phyloP scores from a whole-genome alignment of 1,140 invertebrate species.

The Leptonema lineaticorne region DNA sequence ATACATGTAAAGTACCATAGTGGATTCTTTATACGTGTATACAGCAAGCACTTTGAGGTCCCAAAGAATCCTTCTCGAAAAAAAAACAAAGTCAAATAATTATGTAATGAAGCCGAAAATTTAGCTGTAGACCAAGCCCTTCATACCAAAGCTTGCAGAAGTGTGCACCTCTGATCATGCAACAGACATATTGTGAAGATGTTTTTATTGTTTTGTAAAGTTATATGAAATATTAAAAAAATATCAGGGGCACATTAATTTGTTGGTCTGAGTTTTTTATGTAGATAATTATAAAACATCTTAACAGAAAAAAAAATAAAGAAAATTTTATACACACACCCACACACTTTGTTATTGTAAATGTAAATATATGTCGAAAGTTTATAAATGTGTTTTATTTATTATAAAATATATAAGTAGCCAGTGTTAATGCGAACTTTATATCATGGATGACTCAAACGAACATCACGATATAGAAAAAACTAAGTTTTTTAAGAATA shows the following conservation, averaged over 20 bases:
- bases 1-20: slow-evolving; percentile 36
- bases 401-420: no score
- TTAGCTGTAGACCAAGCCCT: slow-evolving; percentile 42
- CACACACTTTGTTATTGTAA: slow-evolving; percentile 57
- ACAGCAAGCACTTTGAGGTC: slow-evolving; percentile 37
- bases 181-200: background rate
- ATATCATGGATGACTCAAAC: no score
- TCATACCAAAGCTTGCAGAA: slow-evolving; percentile 42
- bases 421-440: no score
- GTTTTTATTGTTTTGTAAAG: background rate
- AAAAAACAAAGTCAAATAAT: no score
- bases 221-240: slow-evolving; percentile 25
- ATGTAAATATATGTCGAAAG: slow-evolving; percentile 61
- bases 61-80: no score
- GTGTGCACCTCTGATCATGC: slow-evolving; percentile 40
- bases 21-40: slow-evolving; percentile 26
- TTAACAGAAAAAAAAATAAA: no score
- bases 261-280: slow-evolving; percentile 41
- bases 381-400: slow-evolving; percentile 43
- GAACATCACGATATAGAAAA: no score
- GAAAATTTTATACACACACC: slow-evolving; percentile 59
- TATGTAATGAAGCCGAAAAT: slow-evolving; percentile 36
- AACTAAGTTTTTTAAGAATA: no score
- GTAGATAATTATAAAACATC: slow-evolving; percentile 41
- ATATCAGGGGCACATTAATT: slow-evolving; percentile 40